A percentile compares a stretch with the other conserved stretches of the same genome.
Conservation (phyloP, 2,113 vertebrate genomes). For the Aphyosemion australe region DNA sequence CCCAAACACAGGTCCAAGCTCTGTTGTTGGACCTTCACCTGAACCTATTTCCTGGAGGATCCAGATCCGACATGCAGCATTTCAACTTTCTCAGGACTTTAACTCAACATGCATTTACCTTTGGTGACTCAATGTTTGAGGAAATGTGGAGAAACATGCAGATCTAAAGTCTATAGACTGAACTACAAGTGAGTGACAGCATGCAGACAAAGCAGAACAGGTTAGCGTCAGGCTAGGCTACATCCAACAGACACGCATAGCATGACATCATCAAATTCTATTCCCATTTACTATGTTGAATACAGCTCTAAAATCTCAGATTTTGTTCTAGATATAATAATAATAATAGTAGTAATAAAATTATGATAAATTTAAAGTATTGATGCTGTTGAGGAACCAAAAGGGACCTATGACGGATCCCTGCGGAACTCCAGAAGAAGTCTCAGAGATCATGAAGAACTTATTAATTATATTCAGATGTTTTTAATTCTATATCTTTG, state of each 20-base stretch:
- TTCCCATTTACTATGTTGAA: slow-evolving; percentile 9
- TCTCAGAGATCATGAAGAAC: too few relatives aligned
- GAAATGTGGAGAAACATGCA: not conserved
- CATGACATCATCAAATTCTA: not conserved
- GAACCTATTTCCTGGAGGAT: too few relatives aligned
- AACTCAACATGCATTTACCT: not conserved
- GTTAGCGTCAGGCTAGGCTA: slow-evolving; percentile 59
- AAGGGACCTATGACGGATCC: too few relatives aligned
- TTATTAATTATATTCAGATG: too few relatives aligned
- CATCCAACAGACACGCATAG: slow-evolving; percentile 37
- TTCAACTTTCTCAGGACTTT: not conserved
- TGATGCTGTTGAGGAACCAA: too few relatives aligned
- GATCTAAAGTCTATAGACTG: not conserved
- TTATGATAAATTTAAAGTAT: too few relatives aligned
- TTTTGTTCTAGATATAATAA: not conserved
- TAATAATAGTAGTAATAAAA: not conserved
- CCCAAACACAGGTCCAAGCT: slow-evolving; percentile 29
- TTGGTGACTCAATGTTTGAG: not conserved
- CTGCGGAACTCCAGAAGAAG: too few relatives aligned
- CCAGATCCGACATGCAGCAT: slow-evolving; percentile 17
- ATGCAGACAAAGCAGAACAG: slow-evolving; percentile 46
- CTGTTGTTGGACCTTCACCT: not conserved
- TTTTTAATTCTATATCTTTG: too few relatives aligned
- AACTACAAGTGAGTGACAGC: slow-evolving; percentile 14
- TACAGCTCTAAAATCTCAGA: not conserved